These are phyloP conservation scores for Syngnathus acus DNA, from an alignment of 2,797 vertebrate genomes.

Conservation along the genomic window DNA sequence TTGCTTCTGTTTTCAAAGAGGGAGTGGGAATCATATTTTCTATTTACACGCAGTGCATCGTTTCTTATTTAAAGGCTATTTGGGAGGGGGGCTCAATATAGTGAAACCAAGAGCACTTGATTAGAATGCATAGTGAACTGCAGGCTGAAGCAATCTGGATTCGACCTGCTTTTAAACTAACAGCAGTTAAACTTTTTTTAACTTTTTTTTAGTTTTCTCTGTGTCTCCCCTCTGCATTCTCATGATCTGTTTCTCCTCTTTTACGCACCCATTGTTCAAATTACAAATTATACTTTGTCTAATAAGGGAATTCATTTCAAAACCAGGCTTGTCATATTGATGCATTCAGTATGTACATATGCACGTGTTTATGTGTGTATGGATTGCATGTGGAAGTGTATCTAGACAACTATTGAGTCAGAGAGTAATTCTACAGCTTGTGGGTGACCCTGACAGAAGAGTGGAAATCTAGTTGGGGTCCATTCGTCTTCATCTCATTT, in stretches of 20 bases:
- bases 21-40: not conserved
- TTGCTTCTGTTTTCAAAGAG: conserved; percentile 13
- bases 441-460: not conserved
- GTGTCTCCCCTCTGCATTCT: not conserved
- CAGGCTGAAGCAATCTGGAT: not conserved
- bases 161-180: not conserved
- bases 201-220: too few species aligned
- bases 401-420: not conserved
- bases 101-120: not conserved
- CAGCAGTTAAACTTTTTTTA: not conserved
- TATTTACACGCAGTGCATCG: too few species aligned
- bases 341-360: conserved; percentile 12
- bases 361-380: conserved; percentile 21
- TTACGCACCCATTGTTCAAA: conserved; percentile 27
- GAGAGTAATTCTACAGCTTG: not conserved
- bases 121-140: not conserved
- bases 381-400: not conserved
- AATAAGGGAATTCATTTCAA: conserved; percentile 8
- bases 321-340: conserved; percentile 60
- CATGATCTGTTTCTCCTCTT: conserved; percentile 6
- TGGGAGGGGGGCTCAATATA: not conserved
- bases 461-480: too few species aligned
- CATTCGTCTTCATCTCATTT: not conserved
- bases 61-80: not conserved
- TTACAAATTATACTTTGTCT: not conserved